Evolutionary conservation across 1,140 invertebrate species (phyloP).

Genomic region (Lutraria rhynchaena): DNA sequence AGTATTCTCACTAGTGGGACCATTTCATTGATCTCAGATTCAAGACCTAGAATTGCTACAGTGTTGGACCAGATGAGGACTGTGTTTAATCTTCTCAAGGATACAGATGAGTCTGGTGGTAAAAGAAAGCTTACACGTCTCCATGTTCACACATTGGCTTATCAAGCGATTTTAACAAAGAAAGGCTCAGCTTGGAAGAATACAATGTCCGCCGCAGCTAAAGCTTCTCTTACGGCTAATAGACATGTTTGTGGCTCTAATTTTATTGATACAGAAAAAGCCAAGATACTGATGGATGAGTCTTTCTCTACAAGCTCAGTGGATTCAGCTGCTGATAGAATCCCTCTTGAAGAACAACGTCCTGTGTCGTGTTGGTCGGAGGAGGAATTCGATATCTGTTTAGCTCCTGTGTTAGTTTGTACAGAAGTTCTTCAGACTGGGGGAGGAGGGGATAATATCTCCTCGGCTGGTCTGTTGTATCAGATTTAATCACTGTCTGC

Average conservation of each 20-base stretch:
- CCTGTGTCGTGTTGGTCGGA: constrained; percentile 94
- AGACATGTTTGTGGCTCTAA: constrained; percentile 92
- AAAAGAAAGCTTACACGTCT: constrained; percentile 88
- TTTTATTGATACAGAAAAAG: constrained; percentile 87
- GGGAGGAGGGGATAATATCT: constrained; percentile 94
- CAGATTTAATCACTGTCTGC: too few relatives aligned
- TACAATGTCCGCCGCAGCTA: constrained; percentile 90
- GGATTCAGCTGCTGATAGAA: constrained; percentile 63
- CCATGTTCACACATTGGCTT: constrained; percentile 94
- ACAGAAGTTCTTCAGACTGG: constrained; percentile 91
- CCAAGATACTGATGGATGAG: constrained; percentile 91
- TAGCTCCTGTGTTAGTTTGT: constrained; percentile 93
- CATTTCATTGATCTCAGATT: constrained; percentile 89
- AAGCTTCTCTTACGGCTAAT: constrained; percentile 92
- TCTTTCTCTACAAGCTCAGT: constrained; percentile 88
- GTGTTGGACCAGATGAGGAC: constrained; percentile 93
- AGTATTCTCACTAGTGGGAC: constrained; percentile 86
- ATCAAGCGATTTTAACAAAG: constrained; percentile 91
- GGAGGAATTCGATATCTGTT: constrained; percentile 88
- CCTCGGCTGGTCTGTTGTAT: constrained; percentile 90
- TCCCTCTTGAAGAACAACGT: constrained; percentile 71
- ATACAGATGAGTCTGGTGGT: constrained; percentile 67
- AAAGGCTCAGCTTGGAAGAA: constrained; percentile 85
- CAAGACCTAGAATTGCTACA: constrained; percentile 90
- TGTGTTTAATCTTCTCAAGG: constrained; percentile 84